Evolutionary conservation across 2,888 invertebrate species (phyloP).

Genomic region (Empis livida): DNA sequence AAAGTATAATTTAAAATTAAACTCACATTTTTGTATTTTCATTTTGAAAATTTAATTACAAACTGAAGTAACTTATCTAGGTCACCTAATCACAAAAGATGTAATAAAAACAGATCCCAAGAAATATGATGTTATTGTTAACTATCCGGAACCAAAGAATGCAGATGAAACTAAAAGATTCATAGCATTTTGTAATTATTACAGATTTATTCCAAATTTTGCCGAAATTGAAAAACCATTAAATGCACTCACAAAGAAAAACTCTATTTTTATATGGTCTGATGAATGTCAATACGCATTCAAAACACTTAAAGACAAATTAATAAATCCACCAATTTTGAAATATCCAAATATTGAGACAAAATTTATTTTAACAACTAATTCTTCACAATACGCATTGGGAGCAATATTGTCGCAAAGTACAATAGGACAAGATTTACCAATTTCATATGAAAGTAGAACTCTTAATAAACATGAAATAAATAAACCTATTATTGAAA

Average conservation of each 20-base stretch:
- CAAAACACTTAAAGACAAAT: slow-evolving; percentile 3
- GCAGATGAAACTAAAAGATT: slow-evolving; percentile 13
- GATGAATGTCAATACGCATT: slow-evolving; percentile 5
- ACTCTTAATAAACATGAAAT: slow-evolving; percentile 15
- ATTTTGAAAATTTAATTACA: slow-evolving; percentile 7
- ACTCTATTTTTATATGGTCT: slow-evolving; percentile 10
- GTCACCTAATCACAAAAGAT: slow-evolving; percentile 12
- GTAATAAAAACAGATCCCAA: slow-evolving; percentile 14
- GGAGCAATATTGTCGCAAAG: slow-evolving; percentile 18
- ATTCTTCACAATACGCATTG: slow-evolving; percentile 18
- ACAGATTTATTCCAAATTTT: slow-evolving; percentile 15
- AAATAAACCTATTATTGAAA: slow-evolving; percentile 17
- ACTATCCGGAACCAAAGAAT: slow-evolving; percentile 15
- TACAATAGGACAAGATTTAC: slow-evolving; percentile 3
- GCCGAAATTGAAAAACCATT: slow-evolving; percentile 13
- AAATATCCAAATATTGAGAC: slow-evolving; percentile 2
- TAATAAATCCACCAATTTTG: slow-evolving; percentile 2
- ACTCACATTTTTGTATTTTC: slow-evolving; percentile 10
- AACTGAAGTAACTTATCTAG: slow-evolving; percentile 14
- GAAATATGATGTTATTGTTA: slow-evolving; percentile 13
- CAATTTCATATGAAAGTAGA: slow-evolving; percentile 18
- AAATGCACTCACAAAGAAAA: slow-evolving; percentile 13
- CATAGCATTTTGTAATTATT: slow-evolving; percentile 16
- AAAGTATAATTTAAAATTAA: slow-evolving; percentile 9
- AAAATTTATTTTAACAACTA: slow-evolving; percentile 19